Conservation (phyloP, 1,140 invertebrate genomes). For the Papilio xuthus region DNA sequence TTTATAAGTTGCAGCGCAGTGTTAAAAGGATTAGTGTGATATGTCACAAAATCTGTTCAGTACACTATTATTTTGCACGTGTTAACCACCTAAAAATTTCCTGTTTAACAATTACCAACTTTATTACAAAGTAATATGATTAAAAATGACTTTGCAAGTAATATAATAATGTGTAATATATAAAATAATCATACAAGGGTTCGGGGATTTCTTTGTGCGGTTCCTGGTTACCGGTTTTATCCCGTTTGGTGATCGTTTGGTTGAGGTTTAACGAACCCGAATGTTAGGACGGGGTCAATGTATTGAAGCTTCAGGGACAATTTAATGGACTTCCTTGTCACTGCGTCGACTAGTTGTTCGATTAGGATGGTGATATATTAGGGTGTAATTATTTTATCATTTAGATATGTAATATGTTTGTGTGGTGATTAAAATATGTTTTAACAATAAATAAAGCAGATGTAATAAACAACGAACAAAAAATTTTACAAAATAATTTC, state of each 20-base stretch:
- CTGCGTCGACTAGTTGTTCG: conserved; percentile 11
- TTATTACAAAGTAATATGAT: not conserved
- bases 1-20: not conserved
- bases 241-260: not conserved
- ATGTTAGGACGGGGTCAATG: not conserved
- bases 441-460: not conserved
- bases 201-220: conserved; percentile 1
- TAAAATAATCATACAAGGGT: not conserved
- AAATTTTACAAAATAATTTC: not conserved
- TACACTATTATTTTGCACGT: conserved; percentile 5
- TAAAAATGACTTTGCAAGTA: not conserved
- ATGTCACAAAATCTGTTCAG: not conserved
- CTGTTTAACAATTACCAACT: not conserved
- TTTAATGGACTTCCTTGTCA: conserved; percentile 21
- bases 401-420: not conserved
- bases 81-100: not conserved
- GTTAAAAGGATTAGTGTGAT: not conserved
- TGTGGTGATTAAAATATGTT: not conserved
- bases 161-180: not conserved
- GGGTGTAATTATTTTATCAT: not conserved
- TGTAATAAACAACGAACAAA: no score
- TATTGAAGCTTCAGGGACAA: conserved; percentile 4
- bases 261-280: conserved; percentile 17
- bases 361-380: not conserved
- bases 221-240: not conserved